Evolutionary conservation across 2,888 invertebrate genomes (phyloP).

Genomic region (Epinotia bilunana): DNA sequence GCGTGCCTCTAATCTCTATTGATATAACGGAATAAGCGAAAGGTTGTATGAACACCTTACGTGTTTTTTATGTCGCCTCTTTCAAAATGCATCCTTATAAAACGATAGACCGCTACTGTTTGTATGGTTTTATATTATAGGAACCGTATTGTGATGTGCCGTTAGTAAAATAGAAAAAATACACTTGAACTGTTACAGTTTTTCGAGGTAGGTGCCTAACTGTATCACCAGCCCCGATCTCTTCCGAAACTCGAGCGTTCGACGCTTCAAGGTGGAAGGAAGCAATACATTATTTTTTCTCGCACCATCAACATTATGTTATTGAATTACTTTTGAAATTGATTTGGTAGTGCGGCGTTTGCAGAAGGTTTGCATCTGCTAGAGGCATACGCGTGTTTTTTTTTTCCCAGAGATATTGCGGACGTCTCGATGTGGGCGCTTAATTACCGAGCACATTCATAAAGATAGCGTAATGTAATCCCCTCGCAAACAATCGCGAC

Average conservation of each 20-base stretch:
- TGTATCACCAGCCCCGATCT: slow-evolving; percentile 69
- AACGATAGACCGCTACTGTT: slow-evolving; percentile 75
- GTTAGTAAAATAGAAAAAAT: slow-evolving; percentile 73
- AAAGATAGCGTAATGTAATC: slow-evolving; percentile 83
- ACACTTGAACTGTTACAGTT: slow-evolving; percentile 77
- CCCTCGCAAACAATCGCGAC: slow-evolving; percentile 76
- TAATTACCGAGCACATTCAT: slow-evolving; percentile 78
- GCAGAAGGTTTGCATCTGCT: slow-evolving; percentile 79
- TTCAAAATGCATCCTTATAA: slow-evolving; percentile 73
- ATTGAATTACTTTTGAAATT: slow-evolving; percentile 83
- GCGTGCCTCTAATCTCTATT: slow-evolving; percentile 83
- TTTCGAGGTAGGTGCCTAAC: slow-evolving; percentile 68
- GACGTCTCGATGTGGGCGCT: slow-evolving; percentile 79
- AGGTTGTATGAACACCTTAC: slow-evolving; percentile 78
- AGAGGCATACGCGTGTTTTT: slow-evolving; percentile 62
- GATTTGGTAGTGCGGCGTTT: slow-evolving; percentile 74
- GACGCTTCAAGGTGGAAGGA: slow-evolving; percentile 80
- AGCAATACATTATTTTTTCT: slow-evolving; percentile 81
- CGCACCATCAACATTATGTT: slow-evolving; percentile 79
- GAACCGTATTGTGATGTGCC: slow-evolving; percentile 72
- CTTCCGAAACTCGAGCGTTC: slow-evolving; percentile 63
- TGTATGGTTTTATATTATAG: slow-evolving; percentile 69
- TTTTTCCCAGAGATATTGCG: slow-evolving; percentile 65
- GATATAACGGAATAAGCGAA: slow-evolving; percentile 78
- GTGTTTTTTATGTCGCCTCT: slow-evolving; percentile 65